Conservation (phyloP, 1,140 invertebrate genomes). For the Nomia melanderi region DNA sequence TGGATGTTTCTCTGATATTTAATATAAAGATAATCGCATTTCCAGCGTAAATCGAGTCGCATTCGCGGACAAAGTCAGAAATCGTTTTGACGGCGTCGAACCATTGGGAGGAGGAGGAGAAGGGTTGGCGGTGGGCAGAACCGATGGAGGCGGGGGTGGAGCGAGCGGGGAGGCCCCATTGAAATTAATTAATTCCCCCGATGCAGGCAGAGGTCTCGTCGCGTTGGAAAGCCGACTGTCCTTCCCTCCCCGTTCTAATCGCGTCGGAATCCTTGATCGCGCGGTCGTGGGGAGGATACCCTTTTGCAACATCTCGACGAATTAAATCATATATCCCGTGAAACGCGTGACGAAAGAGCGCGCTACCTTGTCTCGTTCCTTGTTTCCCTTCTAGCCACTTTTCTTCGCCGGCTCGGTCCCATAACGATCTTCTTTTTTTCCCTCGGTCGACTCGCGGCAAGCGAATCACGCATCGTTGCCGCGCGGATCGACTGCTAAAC, state of each 20-base stretch:
- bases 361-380: background rate
- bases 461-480: background rate
- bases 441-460: background rate
- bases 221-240: conserved; percentile 47
- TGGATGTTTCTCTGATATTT: conserved; percentile 28
- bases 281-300: conserved; percentile 51
- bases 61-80: conserved; percentile 13
- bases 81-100: background rate
- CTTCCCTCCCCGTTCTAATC: conserved; percentile 59
- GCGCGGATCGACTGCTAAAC: conserved; percentile 56
- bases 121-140: too few relatives aligned
- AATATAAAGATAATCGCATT: conserved; percentile 8
- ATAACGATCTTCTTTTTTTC: background rate
- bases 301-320: conserved; percentile 35
- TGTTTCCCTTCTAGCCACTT: background rate
- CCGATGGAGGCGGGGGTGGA: too few relatives aligned
- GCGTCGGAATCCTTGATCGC: conserved; percentile 59
- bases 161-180: conserved; percentile 6
- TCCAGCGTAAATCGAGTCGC: conserved; percentile 10
- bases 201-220: conserved; percentile 26
- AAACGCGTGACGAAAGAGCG: conserved; percentile 22
- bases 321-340: conserved; percentile 47
- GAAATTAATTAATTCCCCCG: conserved; percentile 52
- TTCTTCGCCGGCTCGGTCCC: background rate
- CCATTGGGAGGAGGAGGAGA: background rate